A percentile compares a stretch with the other conserved stretches of the same genome.
Conservation (phyloP, 2,888 invertebrate species). For the Orthonychiurus folsomi region DNA sequence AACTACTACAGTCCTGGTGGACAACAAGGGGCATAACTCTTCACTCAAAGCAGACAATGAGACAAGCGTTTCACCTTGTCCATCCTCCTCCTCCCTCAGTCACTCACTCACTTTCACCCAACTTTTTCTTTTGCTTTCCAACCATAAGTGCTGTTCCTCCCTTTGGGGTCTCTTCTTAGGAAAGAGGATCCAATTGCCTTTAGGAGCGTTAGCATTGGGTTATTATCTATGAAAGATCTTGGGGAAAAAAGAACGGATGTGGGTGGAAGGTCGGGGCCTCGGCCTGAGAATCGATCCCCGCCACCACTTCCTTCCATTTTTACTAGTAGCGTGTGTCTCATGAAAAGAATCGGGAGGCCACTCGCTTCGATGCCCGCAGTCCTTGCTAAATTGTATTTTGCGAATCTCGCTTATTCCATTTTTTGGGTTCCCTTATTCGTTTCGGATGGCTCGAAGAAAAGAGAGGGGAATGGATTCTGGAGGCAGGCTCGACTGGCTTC, state of each 20-base stretch:
- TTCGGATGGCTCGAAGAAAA: background rate
- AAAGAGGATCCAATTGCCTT: too few species aligned
- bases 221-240: conserved; percentile 1
- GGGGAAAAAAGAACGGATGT: background rate
- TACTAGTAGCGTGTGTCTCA: too few species aligned
- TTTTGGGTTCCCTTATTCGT: background rate
- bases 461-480: background rate
- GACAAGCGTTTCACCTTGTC: background rate
- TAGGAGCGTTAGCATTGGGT: background rate
- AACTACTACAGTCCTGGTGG: too few species aligned
- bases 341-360: too few species aligned
- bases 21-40: background rate
- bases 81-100: too few species aligned
- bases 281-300: background rate
- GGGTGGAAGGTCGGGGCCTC: background rate
- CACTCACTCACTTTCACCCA: background rate
- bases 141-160: too few species aligned
- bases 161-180: too few species aligned
- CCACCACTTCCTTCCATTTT: background rate
- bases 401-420: background rate
- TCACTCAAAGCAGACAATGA: background rate
- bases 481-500: background rate
- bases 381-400: background rate
- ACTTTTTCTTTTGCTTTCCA: background rate
- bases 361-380: background rate